phyloP scores from a whole-genome alignment of 2,113 vertebrate genomes.

The Nannospalax galili region DNA sequence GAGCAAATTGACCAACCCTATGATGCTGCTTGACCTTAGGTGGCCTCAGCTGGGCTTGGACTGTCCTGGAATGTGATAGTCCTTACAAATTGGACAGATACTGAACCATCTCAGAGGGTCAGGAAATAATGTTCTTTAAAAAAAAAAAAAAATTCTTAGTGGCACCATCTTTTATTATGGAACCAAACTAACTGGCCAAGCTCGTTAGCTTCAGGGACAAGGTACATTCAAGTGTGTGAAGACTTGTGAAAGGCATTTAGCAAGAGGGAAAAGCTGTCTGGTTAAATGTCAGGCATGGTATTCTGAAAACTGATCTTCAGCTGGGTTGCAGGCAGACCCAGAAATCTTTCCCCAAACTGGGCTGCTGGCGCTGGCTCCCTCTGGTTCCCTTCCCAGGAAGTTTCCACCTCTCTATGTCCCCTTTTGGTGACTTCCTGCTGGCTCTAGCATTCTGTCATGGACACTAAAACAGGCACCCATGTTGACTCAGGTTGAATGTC shows the following conservation, averaged over 20 bases:
- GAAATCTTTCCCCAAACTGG: rapidly evolving
- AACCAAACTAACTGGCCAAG: constrained; percentile 62
- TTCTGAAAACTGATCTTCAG: not conserved
- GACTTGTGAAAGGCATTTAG: constrained; percentile 33
- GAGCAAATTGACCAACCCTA: constrained; percentile 76
- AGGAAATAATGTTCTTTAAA: not conserved
- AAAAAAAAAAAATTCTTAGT: not conserved
- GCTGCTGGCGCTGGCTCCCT: not conserved
- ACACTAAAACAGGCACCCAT: not conserved
- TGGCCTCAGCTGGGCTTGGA: constrained; percentile 33
- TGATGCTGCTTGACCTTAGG: constrained; percentile 70
- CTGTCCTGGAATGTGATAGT: not conserved
- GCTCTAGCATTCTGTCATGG: not conserved
- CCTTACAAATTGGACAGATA: constrained; percentile 39
- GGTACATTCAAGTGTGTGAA: constrained; percentile 22
- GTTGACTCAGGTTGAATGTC: not conserved
- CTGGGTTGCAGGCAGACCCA: not conserved
- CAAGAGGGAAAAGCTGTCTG: not conserved
- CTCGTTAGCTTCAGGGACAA: constrained; percentile 64
- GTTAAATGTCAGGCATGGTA: not conserved
- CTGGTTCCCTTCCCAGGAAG: not conserved
- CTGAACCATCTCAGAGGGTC: not conserved
- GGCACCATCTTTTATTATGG: constrained; percentile 24
- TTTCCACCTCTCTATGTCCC: rapidly evolving
- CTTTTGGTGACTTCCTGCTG: not conserved